Conservation (phyloP, 2,797 vertebrate species). For the Nyctibius grandis region DNA sequence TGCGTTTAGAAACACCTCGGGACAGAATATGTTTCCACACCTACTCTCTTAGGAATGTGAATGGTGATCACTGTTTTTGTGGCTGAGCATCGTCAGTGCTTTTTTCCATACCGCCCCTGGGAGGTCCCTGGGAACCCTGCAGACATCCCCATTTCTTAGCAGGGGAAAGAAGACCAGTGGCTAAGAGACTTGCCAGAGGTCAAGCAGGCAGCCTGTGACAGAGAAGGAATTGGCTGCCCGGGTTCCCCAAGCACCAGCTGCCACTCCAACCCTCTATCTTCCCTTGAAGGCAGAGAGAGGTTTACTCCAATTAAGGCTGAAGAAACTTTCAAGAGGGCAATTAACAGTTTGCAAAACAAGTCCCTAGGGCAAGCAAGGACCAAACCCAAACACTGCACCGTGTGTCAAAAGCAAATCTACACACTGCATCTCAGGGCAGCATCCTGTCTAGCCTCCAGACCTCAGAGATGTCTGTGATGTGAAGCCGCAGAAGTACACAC, state of each 20-base stretch:
- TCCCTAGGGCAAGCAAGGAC: background rate
- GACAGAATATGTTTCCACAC: background rate
- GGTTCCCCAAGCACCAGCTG: background rate
- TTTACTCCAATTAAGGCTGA: background rate
- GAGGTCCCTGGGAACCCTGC: background rate
- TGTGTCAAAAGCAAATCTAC: background rate
- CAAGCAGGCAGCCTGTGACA: background rate
- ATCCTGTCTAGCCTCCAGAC: background rate
- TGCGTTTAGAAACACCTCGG: background rate
- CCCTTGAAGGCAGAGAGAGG: background rate
- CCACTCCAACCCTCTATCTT: background rate
- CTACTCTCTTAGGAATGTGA: background rate
- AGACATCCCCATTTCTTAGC: background rate
- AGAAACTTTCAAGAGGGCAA: background rate
- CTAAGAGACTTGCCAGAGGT: background rate
- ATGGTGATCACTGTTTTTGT: background rate
- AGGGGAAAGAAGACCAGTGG: background rate
- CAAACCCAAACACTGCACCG: background rate
- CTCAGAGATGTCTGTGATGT: background rate
- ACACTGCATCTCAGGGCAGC: background rate
- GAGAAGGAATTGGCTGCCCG: rapidly evolving
- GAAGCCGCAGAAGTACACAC: background rate
- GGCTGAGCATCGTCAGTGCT: background rate
- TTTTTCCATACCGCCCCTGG: background rate
- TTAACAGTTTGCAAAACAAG: background rate